phyloP scores from a whole-genome alignment of 2,888 invertebrate genomes.

The Chaetoderma sp. region DNA sequence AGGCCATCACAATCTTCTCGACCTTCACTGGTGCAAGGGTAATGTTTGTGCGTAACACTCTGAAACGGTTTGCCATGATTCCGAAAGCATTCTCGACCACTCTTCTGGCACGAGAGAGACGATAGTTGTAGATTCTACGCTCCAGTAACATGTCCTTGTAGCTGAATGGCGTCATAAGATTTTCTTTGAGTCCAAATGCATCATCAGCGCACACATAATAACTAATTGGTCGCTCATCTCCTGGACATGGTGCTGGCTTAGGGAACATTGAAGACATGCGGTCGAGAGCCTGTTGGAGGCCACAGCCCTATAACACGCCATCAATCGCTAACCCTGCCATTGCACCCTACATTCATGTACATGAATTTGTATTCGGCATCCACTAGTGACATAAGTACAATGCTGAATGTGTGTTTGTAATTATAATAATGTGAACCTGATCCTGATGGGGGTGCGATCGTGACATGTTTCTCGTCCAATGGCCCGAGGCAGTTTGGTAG shows the following conservation, averaged over 20 bases:
- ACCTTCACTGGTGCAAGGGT: conserved; percentile 21
- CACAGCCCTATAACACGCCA: neutral
- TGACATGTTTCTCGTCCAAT: conserved; percentile 19
- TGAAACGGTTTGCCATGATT: conserved; percentile 14
- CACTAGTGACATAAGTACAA: conserved; percentile 21
- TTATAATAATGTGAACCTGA: conserved; percentile 18
- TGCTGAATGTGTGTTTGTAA: conserved; percentile 17
- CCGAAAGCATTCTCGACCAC: conserved; percentile 22
- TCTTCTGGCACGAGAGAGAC: conserved; percentile 8
- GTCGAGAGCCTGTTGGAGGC: too few relatives aligned
- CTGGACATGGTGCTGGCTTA: conserved; percentile 4
- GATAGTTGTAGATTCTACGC: conserved; percentile 14
- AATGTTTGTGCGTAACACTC: conserved; percentile 14
- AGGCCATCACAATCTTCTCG: conserved; percentile 9
- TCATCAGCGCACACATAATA: conserved; percentile 14
- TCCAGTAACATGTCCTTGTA: neutral
- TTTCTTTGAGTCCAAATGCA: conserved; percentile 11
- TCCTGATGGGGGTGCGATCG: conserved; percentile 1
- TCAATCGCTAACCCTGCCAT: conserved; percentile 8
- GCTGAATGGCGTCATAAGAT: conserved; percentile 13
- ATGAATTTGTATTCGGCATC: conserved; percentile 24
- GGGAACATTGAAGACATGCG: too few relatives aligned
- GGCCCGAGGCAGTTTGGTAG: conserved; percentile 21
- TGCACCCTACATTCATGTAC: conserved; percentile 10
- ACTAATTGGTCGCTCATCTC: neutral